Evolutionary conservation across 1,140 invertebrate genomes (phyloP), one percentile per base, ranked within the genome.

Genomic region (Hylyphantes graminicola): DNA sequence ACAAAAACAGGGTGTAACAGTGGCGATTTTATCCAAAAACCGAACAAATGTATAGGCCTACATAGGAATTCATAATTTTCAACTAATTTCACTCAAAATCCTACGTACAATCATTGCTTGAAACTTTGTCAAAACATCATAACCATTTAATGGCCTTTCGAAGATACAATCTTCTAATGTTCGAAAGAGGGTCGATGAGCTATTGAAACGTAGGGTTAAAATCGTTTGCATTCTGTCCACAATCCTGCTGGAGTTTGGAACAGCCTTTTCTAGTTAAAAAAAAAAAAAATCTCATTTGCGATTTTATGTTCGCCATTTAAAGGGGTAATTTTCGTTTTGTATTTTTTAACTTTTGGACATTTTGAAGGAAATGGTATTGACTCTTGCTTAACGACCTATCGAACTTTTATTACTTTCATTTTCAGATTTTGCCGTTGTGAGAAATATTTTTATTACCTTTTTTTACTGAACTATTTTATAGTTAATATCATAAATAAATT

Each of bases 161-260:
- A 68, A 80, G 77, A 80, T 80, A 80, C 48, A 51, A 59, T 54
- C 51, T 15, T 70, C 68, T 80, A 67, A 59, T 54, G 51, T 54
- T 55, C 57, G 68, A 70, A 70, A 21, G 21, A 21, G 77, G 64
- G 67, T 68, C 77, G 77, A 80, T 80, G 48, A 67, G 53, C 77
- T 70, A 80, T 80, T 80, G 77, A 67, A 80, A 70, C 67, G 77
- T 70, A 70, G 77, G 77, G 77, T 80, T 80, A 68, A 70, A 80
- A 80, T 70, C 67, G 64, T 68, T 78, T 78, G 61, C 51, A 51
- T 78, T 78, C 65, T 78, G 61, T 67, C 63, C 17, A 61, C 51
- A 15, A 54, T 54, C 35, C 7, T n/a, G 35, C 50, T 21, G 21
- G 13, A 72, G 53, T 35, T 65, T 13, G 21, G 51, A 72, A 51